Base-by-base conservation (phyloP, 2,888 invertebrate species). In the Calliscelio sp. region DNA sequence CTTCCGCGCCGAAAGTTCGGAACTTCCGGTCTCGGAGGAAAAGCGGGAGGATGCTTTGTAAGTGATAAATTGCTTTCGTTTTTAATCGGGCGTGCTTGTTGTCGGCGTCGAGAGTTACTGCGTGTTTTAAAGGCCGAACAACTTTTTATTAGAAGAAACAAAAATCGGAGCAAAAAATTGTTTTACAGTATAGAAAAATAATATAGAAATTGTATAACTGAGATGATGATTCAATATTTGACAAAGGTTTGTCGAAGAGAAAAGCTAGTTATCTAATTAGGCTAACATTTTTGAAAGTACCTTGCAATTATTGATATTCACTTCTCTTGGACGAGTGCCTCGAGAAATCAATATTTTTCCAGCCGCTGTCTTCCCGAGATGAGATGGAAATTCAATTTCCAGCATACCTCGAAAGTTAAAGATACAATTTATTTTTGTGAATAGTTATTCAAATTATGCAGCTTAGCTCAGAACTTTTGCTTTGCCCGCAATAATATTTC, bases 261-360 rank as follows among this genome's bases (percentile, higher is more conserved):
- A n/a, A n/a, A n/a, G n/a, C n/a, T n/a, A n/a, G 16, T 16, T 46
- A 35, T 46, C 44, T 44, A 70, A 70, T 44, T 35, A 59, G 59
- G 32, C 32, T 57, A 57, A 73, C 73, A 2, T 51, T 61, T 73
- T 61, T 44, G 35, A 61, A 24, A 28, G 61, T 61, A 51, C 51
- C 73, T 61, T 24, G 61, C 51, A 73, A 61, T 73, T 73, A 73
- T 73, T 73, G 61, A 61, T 51, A 73, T 73, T 20, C 44, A 61
- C 49, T 73, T 51, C 61, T 73, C 16, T 49, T 25, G 38, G 18
- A 24, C 51, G 73, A 61, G 51, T 61, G 25, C 51, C 0, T 32
- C 16, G 32, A 22, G 44, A 57, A 70, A 71, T 71, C 71, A 57
- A 71, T 71, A 71, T 71, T 55, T 70, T 70, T 70, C 22, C 55